phyloP scores from a whole-genome alignment of 1,140 invertebrate genomes.

The Bemisia tabaci region DNA sequence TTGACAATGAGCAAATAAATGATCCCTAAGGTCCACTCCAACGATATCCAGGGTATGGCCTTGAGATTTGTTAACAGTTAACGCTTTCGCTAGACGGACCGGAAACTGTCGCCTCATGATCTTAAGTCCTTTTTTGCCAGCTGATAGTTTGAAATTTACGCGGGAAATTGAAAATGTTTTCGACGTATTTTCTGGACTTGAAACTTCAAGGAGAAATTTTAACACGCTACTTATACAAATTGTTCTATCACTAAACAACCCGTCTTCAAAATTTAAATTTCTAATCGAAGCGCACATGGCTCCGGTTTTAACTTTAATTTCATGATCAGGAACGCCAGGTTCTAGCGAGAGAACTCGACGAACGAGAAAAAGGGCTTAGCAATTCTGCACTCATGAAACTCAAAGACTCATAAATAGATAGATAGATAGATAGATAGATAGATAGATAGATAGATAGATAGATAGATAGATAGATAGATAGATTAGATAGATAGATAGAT shows the following conservation, averaged over 20 bases:
- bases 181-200: not conserved
- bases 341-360: too few species aligned
- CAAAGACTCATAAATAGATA: too few species aligned
- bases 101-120: slow-evolving; percentile 1
- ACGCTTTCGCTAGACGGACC: not conserved
- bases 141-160: too few species aligned
- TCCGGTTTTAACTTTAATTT: slow-evolving; percentile 2
- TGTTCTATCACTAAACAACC: slow-evolving; percentile 3
- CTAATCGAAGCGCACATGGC: slow-evolving; percentile 1
- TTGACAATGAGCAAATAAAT: too few species aligned
- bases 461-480: not conserved
- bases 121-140: too few species aligned
- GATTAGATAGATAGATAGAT: not conserved
- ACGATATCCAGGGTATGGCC: slow-evolving; percentile 4
- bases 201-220: not conserved
- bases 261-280: slow-evolving; percentile 4
- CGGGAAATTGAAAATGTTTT: not conserved
- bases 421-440: too few species aligned
- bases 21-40: too few species aligned
- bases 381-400: too few species aligned
- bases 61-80: slow-evolving; percentile 4
- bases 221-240: not conserved
- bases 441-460: too few species aligned
- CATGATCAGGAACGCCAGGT: not conserved
- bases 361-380: too few species aligned